Conservation (phyloP, 2,113 vertebrate genomes). For the Chaetops frenatus region DNA sequence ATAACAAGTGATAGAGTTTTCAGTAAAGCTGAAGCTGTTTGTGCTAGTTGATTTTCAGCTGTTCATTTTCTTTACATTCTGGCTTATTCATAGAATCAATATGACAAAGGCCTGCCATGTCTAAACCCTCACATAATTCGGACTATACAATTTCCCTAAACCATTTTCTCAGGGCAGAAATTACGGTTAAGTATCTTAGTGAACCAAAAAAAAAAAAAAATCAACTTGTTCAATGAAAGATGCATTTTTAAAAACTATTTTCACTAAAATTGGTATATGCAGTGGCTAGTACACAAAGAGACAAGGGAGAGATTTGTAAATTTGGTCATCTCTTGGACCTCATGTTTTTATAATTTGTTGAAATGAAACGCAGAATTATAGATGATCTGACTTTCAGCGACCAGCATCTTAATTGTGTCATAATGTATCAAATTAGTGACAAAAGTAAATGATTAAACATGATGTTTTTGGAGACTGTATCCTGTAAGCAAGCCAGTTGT, state of each 20-base stretch:
- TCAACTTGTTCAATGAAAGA: neutral
- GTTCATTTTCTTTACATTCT: neutral
- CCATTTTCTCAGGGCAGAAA: neutral
- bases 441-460: neutral
- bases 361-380: neutral
- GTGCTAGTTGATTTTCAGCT: neutral
- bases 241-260: neutral
- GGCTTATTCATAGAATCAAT: neutral
- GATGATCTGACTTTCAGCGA: neutral
- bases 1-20: neutral
- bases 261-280: neutral
- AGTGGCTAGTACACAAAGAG: neutral
- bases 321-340: neutral
- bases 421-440: neutral
- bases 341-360: neutral
- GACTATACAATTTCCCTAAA: neutral
- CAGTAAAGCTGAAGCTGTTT: neutral
- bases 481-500: neutral
- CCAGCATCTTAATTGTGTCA: neutral
- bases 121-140: neutral
- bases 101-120: neutral
- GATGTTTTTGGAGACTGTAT: neutral
- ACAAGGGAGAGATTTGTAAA: neutral
- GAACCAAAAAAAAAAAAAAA: neutral
- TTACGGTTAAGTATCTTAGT: neutral